Conservation (phyloP, 2,888 invertebrate genomes). For the Hesperia comma region DNA sequence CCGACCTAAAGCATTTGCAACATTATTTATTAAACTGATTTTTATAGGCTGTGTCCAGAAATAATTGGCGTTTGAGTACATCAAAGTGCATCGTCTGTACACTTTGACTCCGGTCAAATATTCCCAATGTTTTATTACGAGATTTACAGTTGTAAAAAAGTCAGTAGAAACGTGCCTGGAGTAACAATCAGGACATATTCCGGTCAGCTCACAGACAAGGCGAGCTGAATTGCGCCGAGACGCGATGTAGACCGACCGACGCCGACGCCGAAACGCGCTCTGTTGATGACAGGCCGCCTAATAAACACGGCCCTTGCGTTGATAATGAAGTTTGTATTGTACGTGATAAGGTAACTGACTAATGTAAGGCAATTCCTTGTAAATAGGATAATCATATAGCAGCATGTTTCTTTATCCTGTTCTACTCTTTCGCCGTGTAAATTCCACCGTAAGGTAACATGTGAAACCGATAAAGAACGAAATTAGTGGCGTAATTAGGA, state of each 20-base stretch:
- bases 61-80: too few species aligned
- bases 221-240: constrained; percentile 6
- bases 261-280: background rate
- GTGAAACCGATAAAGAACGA: too few species aligned
- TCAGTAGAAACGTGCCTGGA: constrained; percentile 8
- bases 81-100: too few species aligned
- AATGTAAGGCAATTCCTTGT: background rate
- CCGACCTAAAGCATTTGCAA: too few species aligned
- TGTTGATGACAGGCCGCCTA: background rate
- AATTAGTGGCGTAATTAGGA: too few species aligned
- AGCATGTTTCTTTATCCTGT: background rate
- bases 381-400: background rate
- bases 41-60: too few species aligned
- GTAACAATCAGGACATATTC: constrained; percentile 2
- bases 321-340: constrained; percentile 20
- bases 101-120: too few species aligned
- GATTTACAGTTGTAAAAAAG: background rate
- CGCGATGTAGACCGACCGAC: constrained; percentile 7
- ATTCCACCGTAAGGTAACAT: too few species aligned
- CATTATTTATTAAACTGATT: too few species aligned
- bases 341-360: constrained; percentile 13
- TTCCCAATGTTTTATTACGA: too few species aligned
- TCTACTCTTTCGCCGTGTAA: background rate
- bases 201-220: constrained; percentile 6
- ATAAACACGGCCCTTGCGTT: constrained; percentile 1